Conservation (phyloP, 2,113 vertebrate species). For the Sapayoa aenigma region DNA sequence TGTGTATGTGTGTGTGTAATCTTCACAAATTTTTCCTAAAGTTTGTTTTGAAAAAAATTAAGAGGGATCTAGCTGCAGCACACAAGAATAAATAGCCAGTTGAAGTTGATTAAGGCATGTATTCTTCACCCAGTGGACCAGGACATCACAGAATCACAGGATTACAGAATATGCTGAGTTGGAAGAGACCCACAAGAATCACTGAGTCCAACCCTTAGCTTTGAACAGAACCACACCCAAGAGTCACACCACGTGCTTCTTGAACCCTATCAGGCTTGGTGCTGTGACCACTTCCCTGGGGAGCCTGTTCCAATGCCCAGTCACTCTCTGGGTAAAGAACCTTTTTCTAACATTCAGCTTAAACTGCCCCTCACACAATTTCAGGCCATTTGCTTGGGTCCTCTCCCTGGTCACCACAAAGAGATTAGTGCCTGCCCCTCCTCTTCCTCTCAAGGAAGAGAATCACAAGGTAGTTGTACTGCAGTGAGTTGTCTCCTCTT, state of each 20-base stretch:
- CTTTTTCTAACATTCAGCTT: background rate
- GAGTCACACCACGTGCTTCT: background rate
- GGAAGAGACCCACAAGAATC: background rate
- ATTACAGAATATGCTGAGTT: background rate
- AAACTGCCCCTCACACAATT: background rate
- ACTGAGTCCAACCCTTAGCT: background rate
- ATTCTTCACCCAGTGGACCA: slow-evolving; percentile 32
- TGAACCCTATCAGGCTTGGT: background rate
- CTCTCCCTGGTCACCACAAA: background rate
- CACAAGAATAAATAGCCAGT: background rate
- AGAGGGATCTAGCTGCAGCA: background rate
- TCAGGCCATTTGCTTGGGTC: background rate
- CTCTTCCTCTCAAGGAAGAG: background rate
- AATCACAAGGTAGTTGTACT: background rate
- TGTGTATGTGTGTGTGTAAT: background rate
- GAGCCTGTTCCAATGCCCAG: background rate
- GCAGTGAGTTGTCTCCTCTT: background rate
- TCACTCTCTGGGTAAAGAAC: background rate
- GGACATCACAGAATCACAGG: background rate
- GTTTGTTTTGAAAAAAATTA: background rate
- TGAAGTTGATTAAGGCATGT: slow-evolving; percentile 2
- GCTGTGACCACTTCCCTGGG: background rate
- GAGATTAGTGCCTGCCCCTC: background rate
- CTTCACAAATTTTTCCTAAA: background rate
- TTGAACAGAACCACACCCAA: background rate